Base-by-base conservation (phyloP, 2,113 vertebrate genomes). In the Phycodurus eques region DNA sequence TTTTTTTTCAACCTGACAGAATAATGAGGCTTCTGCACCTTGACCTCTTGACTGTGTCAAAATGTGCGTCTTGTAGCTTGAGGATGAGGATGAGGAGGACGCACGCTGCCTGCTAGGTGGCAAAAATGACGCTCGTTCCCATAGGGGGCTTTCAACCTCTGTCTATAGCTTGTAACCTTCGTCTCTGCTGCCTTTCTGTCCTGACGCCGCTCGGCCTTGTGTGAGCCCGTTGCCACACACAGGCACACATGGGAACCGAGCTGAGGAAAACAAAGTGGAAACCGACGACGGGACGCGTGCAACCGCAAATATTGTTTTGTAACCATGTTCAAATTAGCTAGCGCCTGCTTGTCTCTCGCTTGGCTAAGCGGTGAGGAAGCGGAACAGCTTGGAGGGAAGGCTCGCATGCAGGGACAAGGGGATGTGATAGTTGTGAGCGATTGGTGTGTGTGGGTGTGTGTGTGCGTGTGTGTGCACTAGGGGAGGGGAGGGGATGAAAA, bases 261-360 rank as follows among this genome's bases (percentile, higher is more conserved):
- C 77, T 69, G 82, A 76, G 64, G 79, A 87, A 85, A 88, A 88
- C 87, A 80, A 84, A 88, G 84, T 88, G 79, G 73, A 82, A 89
- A 83, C 79, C 80, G 82, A 84, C 78, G 84, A 60, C 60, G 80
- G 80, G 83, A 85, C 69, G 77, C 79, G 73, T 76, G 83, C 76
- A 74, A 83, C 89, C 83, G 72, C 79, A 87, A 89, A 87, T 90
- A 88, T 88, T 88, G 85, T 88, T 89, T 88, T 90, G 85, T 79
- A 86, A 81, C 85, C 85, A 85, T 86, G 91, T 92, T 94, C 90
- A 89, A 93, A 91, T 93, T 90, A 92, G 94, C 93, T 87, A 94
- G 92, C 88, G 91, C 88, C 92, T 80, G 91, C 78, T 75, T 88
- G 89, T 91, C 90, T 91, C 88, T 85, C 79, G 75, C 83, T 81